A percentile compares a stretch with the other conserved stretches of the same genome.
Conservation (phyloP, 2,113 vertebrate species). For the Onychostoma macrolepis region DNA sequence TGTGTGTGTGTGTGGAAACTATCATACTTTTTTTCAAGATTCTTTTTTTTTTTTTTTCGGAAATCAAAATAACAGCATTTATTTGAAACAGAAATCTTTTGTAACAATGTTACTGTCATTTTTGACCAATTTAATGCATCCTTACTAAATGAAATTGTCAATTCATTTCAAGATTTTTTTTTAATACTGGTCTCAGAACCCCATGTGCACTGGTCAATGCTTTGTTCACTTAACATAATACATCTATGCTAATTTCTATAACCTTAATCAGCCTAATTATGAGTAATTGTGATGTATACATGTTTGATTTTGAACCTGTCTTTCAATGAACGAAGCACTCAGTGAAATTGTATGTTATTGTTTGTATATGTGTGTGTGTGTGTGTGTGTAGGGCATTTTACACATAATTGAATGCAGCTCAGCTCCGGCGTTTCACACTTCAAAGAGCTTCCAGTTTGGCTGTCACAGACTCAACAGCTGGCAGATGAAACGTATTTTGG, state of each 20-base stretch:
- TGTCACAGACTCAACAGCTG: conserved; percentile 64
- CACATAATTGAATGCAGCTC: conserved; percentile 57
- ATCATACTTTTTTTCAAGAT: neutral
- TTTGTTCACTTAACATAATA: neutral
- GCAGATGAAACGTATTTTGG: conserved; percentile 67
- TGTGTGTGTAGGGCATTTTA: conserved; percentile 46
- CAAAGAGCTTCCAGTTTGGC: conserved; percentile 66
- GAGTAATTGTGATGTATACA: conserved; percentile 28
- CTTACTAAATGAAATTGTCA: neutral
- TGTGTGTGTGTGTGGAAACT: neutral
- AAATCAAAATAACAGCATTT: neutral
- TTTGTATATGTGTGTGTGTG: conserved; percentile 40
- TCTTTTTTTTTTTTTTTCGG: too few relatives aligned
- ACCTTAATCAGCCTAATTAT: neutral
- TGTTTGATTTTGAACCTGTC: conserved; percentile 51
- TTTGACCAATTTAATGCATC: neutral
- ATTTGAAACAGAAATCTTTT: too few relatives aligned
- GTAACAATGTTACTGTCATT: neutral
- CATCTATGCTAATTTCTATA: neutral
- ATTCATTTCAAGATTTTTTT: too few relatives aligned
- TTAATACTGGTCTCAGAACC: neutral
- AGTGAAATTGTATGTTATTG: conserved; percentile 27
- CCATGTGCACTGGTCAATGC: neutral
- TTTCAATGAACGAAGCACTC: conserved; percentile 14
- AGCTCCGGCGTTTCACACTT: conserved; percentile 65